Evolutionary conservation across 2,888 invertebrate genomes (phyloP).

Genomic region (Agonopterix arenella): DNA sequence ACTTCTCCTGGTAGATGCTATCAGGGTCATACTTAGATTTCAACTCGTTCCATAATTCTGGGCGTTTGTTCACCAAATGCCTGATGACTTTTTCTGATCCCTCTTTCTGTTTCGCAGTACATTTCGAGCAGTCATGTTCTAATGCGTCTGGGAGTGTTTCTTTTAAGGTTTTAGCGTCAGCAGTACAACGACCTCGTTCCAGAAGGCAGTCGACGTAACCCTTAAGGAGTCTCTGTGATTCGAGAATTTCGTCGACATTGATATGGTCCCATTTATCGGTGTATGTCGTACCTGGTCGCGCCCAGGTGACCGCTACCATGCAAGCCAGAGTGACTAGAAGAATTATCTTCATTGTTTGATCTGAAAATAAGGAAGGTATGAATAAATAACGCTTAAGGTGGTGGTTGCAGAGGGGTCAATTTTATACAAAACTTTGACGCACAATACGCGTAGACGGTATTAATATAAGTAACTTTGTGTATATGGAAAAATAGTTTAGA

Average conservation of each 20-base stretch:
- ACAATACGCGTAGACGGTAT: too few species aligned
- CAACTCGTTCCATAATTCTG: conserved; percentile 81
- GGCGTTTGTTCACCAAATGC: conserved; percentile 81
- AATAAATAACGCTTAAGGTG: background rate
- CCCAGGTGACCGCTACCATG: conserved; percentile 44
- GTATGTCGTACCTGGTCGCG: conserved; percentile 68
- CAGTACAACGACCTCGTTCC: conserved; percentile 80
- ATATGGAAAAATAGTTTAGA: too few species aligned
- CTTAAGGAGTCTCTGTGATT: conserved; percentile 79
- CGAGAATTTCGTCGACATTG: conserved; percentile 81
- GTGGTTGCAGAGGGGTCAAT: too few species aligned
- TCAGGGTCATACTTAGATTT: conserved; percentile 83
- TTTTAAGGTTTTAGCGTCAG: conserved; percentile 79
- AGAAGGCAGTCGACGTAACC: conserved; percentile 83
- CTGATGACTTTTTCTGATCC: conserved; percentile 81
- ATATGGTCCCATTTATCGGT: conserved; percentile 83
- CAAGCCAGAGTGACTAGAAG: conserved; percentile 49
- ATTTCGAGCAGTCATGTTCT: conserved; percentile 81
- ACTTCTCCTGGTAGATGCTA: conserved; percentile 80
- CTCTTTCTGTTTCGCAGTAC: conserved; percentile 77
- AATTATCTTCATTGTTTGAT: conserved; percentile 54
- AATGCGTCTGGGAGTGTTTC: conserved; percentile 83
- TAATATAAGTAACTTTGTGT: too few species aligned
- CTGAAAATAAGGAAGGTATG: conserved; percentile 25
- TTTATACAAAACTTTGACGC: too few species aligned